Conservation (phyloP, 2,888 invertebrate genomes). For the Lycaena phlaeas region DNA sequence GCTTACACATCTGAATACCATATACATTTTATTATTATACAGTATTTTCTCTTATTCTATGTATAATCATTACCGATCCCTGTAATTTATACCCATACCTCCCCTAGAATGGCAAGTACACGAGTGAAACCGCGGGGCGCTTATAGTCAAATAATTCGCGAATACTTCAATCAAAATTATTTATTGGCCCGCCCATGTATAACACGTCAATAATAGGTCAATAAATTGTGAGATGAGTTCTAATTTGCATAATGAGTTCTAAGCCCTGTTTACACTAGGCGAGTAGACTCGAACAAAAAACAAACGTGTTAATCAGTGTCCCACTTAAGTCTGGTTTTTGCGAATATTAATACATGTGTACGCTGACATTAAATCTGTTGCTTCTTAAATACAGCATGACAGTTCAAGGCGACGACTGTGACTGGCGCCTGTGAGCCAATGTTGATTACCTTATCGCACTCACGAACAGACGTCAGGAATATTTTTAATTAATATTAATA, state of each 20-base stretch:
- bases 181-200: too few relatives aligned
- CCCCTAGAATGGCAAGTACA: too few relatives aligned
- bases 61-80: too few relatives aligned
- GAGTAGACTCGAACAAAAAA: slow-evolving; percentile 30
- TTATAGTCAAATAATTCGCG: too few relatives aligned
- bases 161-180: too few relatives aligned
- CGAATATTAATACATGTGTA: slow-evolving; percentile 27
- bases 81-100: too few relatives aligned
- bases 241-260: slow-evolving; percentile 36
- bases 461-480: neutral
- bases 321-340: slow-evolving; percentile 49
- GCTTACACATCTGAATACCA: too few relatives aligned
- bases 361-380: slow-evolving; percentile 50
- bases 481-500: too few relatives aligned
- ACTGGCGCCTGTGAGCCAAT: slow-evolving; percentile 19
- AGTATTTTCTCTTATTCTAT: too few relatives aligned
- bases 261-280: slow-evolving; percentile 30
- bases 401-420: slow-evolving; percentile 46
- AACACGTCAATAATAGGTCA: too few relatives aligned
- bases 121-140: too few relatives aligned
- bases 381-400: slow-evolving; percentile 42
- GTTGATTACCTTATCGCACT: slow-evolving; percentile 18
- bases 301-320: slow-evolving; percentile 41
- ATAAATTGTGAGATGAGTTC: slow-evolving; percentile 23
- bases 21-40: too few relatives aligned